A percentile compares a stretch with the other conserved stretches of the same genome.
These are phyloP conservation scores for Embidobia sp. DNA, from an alignment of 2,888 invertebrate genomes.

Conservation along the genomic window DNA sequence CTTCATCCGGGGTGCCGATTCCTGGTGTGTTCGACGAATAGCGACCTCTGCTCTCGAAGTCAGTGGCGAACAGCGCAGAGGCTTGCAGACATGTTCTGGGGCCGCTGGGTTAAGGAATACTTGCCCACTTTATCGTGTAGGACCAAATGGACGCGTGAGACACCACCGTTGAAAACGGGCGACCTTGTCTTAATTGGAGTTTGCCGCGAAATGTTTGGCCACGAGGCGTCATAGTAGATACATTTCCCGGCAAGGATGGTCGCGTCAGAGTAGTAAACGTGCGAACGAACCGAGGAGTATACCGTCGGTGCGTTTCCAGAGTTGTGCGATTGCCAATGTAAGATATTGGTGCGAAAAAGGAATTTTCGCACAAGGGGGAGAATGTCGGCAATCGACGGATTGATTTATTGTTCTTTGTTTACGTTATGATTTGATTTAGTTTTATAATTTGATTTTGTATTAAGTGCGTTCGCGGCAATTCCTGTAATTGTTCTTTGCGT, in stretches of 20 bases:
- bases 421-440: too few species aligned
- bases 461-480: too few species aligned
- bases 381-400: conserved; percentile 5
- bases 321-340: background rate
- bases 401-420: too few species aligned
- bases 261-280: background rate
- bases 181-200: background rate
- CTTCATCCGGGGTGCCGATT: conserved; percentile 39
- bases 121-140: conserved; percentile 34
- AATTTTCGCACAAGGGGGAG: background rate
- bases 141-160: background rate
- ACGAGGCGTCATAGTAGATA: background rate
- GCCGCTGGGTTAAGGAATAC: conserved; percentile 60
- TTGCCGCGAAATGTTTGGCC: conserved; percentile 10
- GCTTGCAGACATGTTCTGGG: conserved; percentile 59
- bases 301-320: background rate
- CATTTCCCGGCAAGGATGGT: background rate
- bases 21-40: conserved; percentile 3
- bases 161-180: background rate
- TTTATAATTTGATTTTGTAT: too few species aligned
- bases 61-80: conserved; percentile 49
- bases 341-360: background rate
- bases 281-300: background rate
- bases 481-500: too few species aligned
- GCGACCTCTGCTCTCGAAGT: conserved; percentile 19